Evolutionary conservation across 2,888 invertebrate genomes (phyloP).

Genomic region (Morinoia aosen): DNA sequence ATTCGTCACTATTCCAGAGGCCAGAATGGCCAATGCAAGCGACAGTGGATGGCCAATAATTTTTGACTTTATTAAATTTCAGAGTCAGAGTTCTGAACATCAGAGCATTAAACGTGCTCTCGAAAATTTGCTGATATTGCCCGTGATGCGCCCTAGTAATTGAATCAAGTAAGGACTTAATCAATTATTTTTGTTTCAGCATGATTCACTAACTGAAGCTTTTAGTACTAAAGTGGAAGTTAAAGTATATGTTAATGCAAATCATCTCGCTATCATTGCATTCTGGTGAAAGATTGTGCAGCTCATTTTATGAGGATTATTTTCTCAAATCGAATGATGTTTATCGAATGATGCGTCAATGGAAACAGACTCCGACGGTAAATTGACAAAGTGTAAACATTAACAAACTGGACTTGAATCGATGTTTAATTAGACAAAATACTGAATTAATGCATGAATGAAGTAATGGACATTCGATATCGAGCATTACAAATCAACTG

Average conservation of each 20-base stretch:
- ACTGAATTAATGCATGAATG: too few relatives aligned
- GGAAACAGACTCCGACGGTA: not conserved
- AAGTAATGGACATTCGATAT: too few relatives aligned
- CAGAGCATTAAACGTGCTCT: not conserved
- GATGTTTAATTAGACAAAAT: too few relatives aligned
- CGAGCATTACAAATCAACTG: too few relatives aligned
- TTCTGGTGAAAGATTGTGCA: not conserved
- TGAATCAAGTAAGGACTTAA: not conserved
- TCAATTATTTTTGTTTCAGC: not conserved
- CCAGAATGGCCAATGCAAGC: conserved; percentile 10
- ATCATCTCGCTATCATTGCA: not conserved
- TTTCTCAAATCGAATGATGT: not conserved
- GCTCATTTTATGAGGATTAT: not conserved
- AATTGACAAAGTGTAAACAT: too few relatives aligned
- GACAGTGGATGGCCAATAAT: not conserved
- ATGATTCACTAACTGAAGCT: not conserved
- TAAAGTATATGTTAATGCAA: not conserved
- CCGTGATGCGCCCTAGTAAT: not conserved
- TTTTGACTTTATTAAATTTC: conserved; percentile 7
- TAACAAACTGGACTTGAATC: too few relatives aligned
- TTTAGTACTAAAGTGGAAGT: not conserved
- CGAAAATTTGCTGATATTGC: not conserved
- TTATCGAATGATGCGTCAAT: not conserved
- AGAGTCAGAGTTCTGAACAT: not conserved
- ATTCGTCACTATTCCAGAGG: not conserved